Evolutionary conservation across 2,888 invertebrate genomes (phyloP).

Genomic region (Xestia c-nigrum): DNA sequence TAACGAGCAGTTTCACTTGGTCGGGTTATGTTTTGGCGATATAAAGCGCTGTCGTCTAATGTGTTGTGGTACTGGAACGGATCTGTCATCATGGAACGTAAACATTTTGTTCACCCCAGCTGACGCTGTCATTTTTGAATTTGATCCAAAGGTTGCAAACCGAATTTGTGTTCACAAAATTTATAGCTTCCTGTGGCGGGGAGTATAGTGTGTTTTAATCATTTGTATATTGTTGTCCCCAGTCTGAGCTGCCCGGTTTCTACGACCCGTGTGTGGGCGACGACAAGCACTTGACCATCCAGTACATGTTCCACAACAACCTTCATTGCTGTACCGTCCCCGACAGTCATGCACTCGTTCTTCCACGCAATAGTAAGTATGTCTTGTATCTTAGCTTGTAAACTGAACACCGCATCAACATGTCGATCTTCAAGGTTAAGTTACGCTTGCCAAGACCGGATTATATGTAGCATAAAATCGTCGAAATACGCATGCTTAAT

Average conservation of each 20-base stretch:
- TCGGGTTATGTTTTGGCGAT: too few relatives aligned
- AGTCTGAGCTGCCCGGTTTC: constrained; percentile 99
- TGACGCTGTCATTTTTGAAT: too few relatives aligned
- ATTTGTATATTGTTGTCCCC: constrained; percentile 74
- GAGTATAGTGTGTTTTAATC: background rate
- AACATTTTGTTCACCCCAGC: too few relatives aligned
- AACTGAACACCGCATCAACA: background rate
- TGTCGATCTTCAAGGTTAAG: background rate
- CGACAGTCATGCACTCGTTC: constrained; percentile 94
- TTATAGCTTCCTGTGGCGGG: too few relatives aligned
- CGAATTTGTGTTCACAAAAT: too few relatives aligned
- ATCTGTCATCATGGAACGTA: too few relatives aligned
- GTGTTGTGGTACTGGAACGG: too few relatives aligned
- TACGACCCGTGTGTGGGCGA: constrained; percentile 99
- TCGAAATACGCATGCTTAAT: too few relatives aligned
- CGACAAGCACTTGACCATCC: constrained; percentile 96
- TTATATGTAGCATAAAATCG: too few relatives aligned
- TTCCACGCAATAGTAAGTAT: constrained; percentile 85
- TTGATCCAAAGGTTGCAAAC: too few relatives aligned
- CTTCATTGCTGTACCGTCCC: constrained; percentile 94
- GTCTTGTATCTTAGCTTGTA: background rate
- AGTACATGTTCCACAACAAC: constrained; percentile 95
- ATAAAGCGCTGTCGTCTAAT: too few relatives aligned
- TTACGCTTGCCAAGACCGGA: background rate
- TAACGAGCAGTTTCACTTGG: too few relatives aligned